A percentile compares a stretch with the other conserved stretches of the same genome.
phyloP scores from a whole-genome alignment of 92 coral and sea anemone species.

The Pocillopora meandrina region DNA sequence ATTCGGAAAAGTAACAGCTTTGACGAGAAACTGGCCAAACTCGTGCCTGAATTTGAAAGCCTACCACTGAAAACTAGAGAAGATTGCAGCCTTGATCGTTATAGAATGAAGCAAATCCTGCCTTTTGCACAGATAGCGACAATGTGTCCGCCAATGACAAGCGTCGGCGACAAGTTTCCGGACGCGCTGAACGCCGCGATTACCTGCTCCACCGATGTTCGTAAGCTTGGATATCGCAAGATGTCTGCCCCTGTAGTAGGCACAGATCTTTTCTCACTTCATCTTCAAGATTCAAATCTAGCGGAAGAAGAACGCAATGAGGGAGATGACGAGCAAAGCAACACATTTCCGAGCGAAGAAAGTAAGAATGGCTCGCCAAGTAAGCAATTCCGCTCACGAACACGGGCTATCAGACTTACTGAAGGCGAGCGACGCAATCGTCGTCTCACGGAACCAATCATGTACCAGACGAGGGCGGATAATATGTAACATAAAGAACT shows the following conservation, averaged over 20 bases:
- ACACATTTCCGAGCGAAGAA: neutral
- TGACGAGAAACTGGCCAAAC: slow-evolving; percentile 56
- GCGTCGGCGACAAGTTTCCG: slow-evolving; percentile 2
- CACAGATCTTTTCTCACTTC: slow-evolving; percentile 6
- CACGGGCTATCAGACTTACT: slow-evolving; percentile 11
- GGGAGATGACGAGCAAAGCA: neutral
- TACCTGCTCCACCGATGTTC: neutral
- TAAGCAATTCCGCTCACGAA: slow-evolving; percentile 8
- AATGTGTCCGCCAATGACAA: slow-evolving; percentile 31
- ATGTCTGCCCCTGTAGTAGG: slow-evolving; percentile 27
- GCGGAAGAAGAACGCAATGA: neutral
- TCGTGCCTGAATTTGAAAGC: slow-evolving; percentile 60
- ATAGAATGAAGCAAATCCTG: slow-evolving; percentile 48
- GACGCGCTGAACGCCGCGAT: slow-evolving; percentile 14
- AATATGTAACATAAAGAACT: neutral
- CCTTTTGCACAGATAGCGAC: slow-evolving; percentile 61
- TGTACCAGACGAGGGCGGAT: slow-evolving; percentile 15
- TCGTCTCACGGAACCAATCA: slow-evolving; percentile 27
- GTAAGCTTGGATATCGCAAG: slow-evolving; percentile 9
- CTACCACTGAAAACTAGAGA: slow-evolving; percentile 55
- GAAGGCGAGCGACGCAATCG: slow-evolving; percentile 35
- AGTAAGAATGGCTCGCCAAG: neutral
- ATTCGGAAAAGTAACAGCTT: slow-evolving; percentile 51
- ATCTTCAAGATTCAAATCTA: slow-evolving; percentile 5
- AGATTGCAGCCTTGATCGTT: slow-evolving; percentile 64